Evolutionary conservation across 2,113 vertebrate genomes (phyloP).

Genomic region (Hyperopisus bebe): DNA sequence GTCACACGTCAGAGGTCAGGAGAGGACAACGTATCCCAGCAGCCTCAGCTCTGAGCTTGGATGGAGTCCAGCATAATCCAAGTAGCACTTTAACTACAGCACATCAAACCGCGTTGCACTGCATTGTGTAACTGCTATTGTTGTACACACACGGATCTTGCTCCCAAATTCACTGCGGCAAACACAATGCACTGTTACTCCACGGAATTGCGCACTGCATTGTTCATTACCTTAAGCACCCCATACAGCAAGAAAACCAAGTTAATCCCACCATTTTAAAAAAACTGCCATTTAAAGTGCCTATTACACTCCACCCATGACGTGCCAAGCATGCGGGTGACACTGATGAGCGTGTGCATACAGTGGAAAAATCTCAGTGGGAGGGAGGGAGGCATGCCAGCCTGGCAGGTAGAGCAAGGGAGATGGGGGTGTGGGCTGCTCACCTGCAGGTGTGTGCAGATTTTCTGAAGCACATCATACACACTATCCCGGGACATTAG

Average conservation of each 20-base stretch:
- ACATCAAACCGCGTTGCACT: background rate
- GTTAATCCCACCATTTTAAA: background rate
- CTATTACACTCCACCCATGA: background rate
- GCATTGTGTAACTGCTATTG: background rate
- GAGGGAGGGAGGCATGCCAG: background rate
- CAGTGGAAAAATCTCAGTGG: background rate
- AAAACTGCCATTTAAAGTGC: background rate
- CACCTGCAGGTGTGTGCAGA: constrained; percentile 92
- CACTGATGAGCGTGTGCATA: background rate
- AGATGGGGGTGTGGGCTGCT: constrained; percentile 10
- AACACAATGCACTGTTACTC: background rate
- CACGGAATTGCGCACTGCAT: background rate
- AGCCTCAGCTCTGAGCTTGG: background rate
- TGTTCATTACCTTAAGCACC: background rate
- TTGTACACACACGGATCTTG: background rate
- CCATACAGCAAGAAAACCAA: background rate
- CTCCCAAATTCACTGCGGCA: background rate
- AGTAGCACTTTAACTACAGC: background rate
- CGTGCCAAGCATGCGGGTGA: background rate
- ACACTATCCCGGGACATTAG: constrained; percentile 89
- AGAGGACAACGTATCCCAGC: background rate
- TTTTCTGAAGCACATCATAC: constrained; percentile 78
- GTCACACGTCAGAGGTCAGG: background rate
- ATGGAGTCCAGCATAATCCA: background rate
- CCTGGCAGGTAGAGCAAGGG: background rate